phyloP scores from a whole-genome alignment of 2,113 vertebrate species.

The Hemichromis elongatus region DNA sequence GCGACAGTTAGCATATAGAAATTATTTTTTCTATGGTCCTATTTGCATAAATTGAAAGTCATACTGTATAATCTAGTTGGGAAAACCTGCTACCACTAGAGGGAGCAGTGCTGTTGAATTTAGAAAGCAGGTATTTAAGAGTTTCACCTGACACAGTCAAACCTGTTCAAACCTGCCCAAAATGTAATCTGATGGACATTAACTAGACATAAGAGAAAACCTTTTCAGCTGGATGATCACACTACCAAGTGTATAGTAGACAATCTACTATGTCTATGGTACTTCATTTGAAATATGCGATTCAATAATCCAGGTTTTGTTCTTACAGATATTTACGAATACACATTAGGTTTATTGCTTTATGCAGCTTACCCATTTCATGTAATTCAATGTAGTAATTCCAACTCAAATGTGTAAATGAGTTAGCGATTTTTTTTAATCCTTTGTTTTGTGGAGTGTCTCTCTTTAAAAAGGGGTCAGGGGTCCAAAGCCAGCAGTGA shows the following conservation, averaged over 20 bases:
- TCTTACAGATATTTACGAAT: too few species aligned
- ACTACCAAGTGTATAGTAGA: not conserved
- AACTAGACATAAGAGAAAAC: not conserved
- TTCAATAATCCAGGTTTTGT: not conserved
- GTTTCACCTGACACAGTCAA: not conserved
- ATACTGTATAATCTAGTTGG: not conserved
- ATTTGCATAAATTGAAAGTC: not conserved
- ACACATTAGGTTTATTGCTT: not conserved
- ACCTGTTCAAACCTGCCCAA: not conserved
- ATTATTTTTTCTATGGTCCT: not conserved
- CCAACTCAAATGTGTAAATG: not conserved
- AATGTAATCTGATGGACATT: not conserved
- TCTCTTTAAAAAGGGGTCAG: not conserved
- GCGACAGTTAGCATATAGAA: not conserved
- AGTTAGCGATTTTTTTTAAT: not conserved
- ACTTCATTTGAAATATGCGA: not conserved
- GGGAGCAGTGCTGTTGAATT: not conserved
- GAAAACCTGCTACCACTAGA: accelerated
- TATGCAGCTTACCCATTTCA: not conserved
- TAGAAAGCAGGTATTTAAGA: not conserved
- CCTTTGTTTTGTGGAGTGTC: too few species aligned
- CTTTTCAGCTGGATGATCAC: accelerated
- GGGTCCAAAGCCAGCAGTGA: not conserved
- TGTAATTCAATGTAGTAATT: not conserved
- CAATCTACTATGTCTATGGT: not conserved